Percentiles rank a stretch among this genome's conserved stretches.
Evolutionary conservation across 2,797 vertebrate genomes (phyloP).

Genomic region (Loriculus beryllinus): DNA sequence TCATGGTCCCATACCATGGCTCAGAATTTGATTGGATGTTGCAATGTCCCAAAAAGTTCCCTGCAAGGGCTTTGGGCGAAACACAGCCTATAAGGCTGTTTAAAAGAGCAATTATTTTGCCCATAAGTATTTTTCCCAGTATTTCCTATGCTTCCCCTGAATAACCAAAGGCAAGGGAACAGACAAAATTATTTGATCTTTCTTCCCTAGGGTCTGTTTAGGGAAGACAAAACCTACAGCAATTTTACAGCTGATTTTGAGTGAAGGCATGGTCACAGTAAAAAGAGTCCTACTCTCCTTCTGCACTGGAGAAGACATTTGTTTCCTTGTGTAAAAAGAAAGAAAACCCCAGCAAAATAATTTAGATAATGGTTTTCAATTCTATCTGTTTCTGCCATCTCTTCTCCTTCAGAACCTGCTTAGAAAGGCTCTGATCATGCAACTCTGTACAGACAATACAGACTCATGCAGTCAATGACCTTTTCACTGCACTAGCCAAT

Average conservation of each 20-base stretch:
- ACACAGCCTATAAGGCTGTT: not conserved
- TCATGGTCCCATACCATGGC: accelerated
- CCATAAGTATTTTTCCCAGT: not conserved
- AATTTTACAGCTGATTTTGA: not conserved
- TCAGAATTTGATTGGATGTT: not conserved
- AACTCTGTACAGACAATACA: not conserved
- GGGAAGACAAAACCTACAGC: not conserved
- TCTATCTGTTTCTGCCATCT: not conserved
- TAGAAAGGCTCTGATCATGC: not conserved
- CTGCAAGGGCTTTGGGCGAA: not conserved
- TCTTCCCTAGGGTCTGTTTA: not conserved
- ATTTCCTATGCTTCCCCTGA: not conserved
- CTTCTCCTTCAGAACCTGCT: not conserved
- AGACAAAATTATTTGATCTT: not conserved
- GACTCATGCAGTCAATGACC: not conserved
- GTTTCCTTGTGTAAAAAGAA: not conserved
- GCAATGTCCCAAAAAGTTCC: not conserved
- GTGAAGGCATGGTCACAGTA: not conserved
- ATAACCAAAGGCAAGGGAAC: not conserved
- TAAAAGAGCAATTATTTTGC: not conserved
- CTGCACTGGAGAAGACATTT: not conserved
- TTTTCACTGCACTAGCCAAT: not conserved
- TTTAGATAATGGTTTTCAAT: not conserved
- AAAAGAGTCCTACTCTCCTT: not conserved
- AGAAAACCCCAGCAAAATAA: not conserved